phyloP scores from a whole-genome alignment of 2,888 invertebrate genomes.

The Leptinotarsa peninsularis region DNA sequence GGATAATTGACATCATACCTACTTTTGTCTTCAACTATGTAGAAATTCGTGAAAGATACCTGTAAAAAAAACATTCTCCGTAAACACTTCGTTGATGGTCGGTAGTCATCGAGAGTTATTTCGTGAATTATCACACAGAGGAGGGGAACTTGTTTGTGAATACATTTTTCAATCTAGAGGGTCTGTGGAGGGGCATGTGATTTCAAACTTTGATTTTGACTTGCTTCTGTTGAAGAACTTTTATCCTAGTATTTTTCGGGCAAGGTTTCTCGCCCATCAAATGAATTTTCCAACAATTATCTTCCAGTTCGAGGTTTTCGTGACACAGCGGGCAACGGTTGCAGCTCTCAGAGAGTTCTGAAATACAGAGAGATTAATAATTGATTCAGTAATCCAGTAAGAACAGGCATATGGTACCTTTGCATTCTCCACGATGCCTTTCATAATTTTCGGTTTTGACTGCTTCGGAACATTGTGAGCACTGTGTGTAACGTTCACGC shows the following conservation, averaged over 20 bases:
- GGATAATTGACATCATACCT: no score
- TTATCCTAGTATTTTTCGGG: conserved; percentile 61
- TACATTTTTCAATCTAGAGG: neutral
- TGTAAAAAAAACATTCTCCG: neutral
- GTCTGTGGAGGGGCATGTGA: neutral
- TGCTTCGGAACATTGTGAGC: conserved; percentile 80
- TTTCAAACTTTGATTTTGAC: conserved; percentile 60
- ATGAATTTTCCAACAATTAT: conserved; percentile 87
- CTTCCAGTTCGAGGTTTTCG: conserved; percentile 78
- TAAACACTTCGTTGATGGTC: neutral
- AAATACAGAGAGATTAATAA: conserved; percentile 23
- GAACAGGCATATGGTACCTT: conserved; percentile 67
- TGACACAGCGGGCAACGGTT: conserved; percentile 91
- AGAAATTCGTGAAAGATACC: neutral
- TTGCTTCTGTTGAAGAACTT: conserved; percentile 58
- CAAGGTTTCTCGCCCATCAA: conserved; percentile 73
- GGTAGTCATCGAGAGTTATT: neutral
- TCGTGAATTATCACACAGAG: neutral
- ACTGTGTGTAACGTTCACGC: conserved; percentile 76
- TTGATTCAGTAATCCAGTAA: no score
- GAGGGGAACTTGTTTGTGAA: neutral
- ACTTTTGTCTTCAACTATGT: neutral
- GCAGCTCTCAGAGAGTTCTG: conserved; percentile 72
- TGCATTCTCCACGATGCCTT: conserved; percentile 74
- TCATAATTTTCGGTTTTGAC: conserved; percentile 74